Evolutionary conservation across 1,140 invertebrate genomes (phyloP).

Genomic region (Leptopilina clavipes): DNA sequence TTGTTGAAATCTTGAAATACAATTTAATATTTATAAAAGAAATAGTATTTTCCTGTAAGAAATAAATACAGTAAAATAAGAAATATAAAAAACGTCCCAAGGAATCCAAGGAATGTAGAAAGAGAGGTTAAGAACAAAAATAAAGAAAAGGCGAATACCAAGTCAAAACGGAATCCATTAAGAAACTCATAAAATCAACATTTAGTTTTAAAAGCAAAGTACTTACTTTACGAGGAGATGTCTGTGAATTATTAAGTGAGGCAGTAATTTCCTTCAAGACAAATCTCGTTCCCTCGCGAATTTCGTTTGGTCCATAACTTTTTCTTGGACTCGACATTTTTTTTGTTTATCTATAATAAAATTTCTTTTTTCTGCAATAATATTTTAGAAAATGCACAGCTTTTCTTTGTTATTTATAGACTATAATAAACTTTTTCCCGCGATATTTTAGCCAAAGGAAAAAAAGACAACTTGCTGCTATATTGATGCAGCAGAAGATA

Average conservation of each 20-base stretch:
- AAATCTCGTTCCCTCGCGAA: constrained; percentile 61
- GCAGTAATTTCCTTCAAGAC: constrained; percentile 65
- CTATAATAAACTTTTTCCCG: not conserved
- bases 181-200: not conserved
- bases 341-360: not conserved
- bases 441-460: not conserved
- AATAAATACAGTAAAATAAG: no score
- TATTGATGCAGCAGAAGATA: not conserved
- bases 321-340: constrained; percentile 61
- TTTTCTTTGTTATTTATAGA: not conserved
- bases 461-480: not conserved
- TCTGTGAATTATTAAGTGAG: constrained; percentile 61
- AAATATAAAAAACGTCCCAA: no score
- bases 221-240: constrained; percentile 56
- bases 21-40: no score
- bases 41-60: no score
- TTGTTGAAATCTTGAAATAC: no score
- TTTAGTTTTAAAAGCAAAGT: not conserved
- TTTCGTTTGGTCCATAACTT: constrained; percentile 36
- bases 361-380: not conserved
- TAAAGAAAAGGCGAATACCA: no score
- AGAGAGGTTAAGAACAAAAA: not conserved
- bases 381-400: not conserved
- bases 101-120: no score
- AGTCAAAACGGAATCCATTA: not conserved